Evolutionary conservation across 2,113 vertebrate species (phyloP).

Genomic region (Dipodomys spectabilis): DNA sequence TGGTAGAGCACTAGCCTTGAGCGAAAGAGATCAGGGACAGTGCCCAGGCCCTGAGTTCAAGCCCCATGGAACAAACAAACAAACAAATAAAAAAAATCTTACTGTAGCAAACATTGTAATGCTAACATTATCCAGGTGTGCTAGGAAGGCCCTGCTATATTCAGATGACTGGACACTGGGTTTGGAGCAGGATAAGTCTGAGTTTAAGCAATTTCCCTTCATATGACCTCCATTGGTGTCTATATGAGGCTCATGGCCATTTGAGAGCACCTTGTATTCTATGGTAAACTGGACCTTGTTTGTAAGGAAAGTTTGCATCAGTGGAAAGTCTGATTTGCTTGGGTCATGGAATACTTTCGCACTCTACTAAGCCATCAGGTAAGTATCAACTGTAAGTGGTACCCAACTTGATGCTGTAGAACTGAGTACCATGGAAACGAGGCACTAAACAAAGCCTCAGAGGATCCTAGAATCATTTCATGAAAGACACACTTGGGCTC

Average conservation of each 20-base stretch:
- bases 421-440: background rate
- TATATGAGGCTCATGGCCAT: background rate
- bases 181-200: background rate
- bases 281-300: background rate
- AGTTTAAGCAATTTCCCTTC: background rate
- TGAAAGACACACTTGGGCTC: background rate
- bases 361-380: background rate
- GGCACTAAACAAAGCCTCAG: background rate
- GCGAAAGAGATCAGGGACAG: no score
- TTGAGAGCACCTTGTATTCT: rapidly evolving
- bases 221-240: background rate
- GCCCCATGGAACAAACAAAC: no score
- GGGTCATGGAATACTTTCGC: background rate
- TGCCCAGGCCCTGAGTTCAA: background rate
- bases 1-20: no score
- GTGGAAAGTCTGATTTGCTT: background rate
- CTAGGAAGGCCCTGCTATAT: background rate
- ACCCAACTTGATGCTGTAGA: background rate
- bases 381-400: background rate
- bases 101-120: background rate
- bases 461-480: background rate
- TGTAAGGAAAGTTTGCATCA: background rate
- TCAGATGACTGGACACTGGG: background rate
- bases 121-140: background rate
- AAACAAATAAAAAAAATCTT: background rate